Conservation (phyloP, 2,888 invertebrate genomes). For the Dorcus hopei region DNA sequence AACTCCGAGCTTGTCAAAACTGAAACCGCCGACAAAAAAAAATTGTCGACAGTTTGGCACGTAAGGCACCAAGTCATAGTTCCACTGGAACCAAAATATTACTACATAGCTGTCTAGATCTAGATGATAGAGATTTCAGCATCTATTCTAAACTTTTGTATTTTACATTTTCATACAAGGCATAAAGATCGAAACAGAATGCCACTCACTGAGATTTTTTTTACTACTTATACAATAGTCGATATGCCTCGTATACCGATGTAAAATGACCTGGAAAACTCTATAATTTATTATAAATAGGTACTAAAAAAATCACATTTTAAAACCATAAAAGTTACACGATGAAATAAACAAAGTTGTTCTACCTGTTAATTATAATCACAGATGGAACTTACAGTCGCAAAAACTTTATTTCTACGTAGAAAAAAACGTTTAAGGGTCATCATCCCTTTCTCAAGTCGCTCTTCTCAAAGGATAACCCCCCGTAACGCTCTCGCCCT, state of each 20-base stretch:
- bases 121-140: conserved; percentile 14
- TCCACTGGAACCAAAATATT: conserved; percentile 29
- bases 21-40: conserved; percentile 55
- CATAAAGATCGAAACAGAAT: too few relatives aligned
- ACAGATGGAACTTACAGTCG: conserved; percentile 46
- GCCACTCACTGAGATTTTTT: too few relatives aligned
- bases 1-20: too few relatives aligned
- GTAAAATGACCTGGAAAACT: neutral
- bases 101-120: conserved; percentile 7
- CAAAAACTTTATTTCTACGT: conserved; percentile 21
- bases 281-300: conserved; percentile 6
- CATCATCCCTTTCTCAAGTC: neutral
- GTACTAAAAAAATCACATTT: conserved; percentile 13
- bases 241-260: conserved; percentile 5
- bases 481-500: too few relatives aligned
- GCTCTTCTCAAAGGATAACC: neutral
- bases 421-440: neutral
- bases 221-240: too few relatives aligned
- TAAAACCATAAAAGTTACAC: neutral
- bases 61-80: conserved; percentile 28
- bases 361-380: conserved; percentile 40
- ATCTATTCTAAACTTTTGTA: conserved; percentile 10
- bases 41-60: conserved; percentile 78
- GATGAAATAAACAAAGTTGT: conserved; percentile 20
- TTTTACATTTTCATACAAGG: too few relatives aligned